A percentile compares a stretch with the other conserved stretches of the same genome.
Conservation (phyloP, 1,140 invertebrate genomes). For the Halesus radiatus region DNA sequence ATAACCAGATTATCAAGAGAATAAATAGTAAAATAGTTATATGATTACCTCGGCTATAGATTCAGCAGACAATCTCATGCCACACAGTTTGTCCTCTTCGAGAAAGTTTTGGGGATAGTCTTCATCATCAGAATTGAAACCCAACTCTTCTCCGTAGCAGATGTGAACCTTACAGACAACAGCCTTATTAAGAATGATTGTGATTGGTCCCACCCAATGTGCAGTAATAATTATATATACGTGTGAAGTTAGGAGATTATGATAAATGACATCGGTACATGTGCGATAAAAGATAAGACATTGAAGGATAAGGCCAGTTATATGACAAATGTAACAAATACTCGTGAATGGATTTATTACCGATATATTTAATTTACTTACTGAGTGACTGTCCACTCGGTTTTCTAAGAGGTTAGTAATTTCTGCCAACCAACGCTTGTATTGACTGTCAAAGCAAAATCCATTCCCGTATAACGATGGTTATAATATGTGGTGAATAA, state of each 20-base stretch:
- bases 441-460: too few relatives aligned
- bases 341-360: too few relatives aligned
- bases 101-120: slow-evolving; percentile 79
- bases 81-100: slow-evolving; percentile 72
- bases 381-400: too few relatives aligned
- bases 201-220: too few relatives aligned
- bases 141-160: slow-evolving; percentile 93
- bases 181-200: neutral
- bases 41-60: slow-evolving; percentile 71
- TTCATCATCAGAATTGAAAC: slow-evolving; percentile 93
- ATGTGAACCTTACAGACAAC: slow-evolving; percentile 77
- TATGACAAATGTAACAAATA: too few relatives aligned
- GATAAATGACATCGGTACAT: neutral
- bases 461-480: too few relatives aligned
- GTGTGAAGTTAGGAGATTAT: too few relatives aligned
- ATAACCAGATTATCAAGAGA: neutral
- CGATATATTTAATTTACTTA: neutral
- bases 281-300: slow-evolving; percentile 27
- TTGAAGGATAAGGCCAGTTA: slow-evolving; percentile 8
- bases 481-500: too few relatives aligned
- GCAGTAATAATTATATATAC: neutral
- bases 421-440: too few relatives aligned
- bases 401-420: too few relatives aligned
- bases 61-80: slow-evolving; percentile 70
- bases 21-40: slow-evolving; percentile 10